Evolutionary conservation across 2,888 invertebrate species (phyloP).

Genomic region (Caenorhabditis wallacei): DNA sequence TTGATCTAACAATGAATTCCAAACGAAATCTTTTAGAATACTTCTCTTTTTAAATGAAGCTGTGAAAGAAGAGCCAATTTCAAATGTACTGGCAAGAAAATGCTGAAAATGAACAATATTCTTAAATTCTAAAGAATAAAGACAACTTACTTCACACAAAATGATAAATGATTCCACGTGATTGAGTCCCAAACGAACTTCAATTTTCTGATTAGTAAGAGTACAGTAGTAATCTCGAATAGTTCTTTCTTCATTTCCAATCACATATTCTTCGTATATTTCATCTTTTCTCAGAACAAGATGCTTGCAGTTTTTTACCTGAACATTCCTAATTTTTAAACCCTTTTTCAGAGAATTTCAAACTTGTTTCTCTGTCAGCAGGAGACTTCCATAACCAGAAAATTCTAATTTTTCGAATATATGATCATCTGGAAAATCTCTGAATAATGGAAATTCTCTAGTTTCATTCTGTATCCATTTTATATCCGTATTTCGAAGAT

Average conservation of each 20-base stretch:
- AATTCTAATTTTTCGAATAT: conserved; percentile 22
- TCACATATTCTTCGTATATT: not conserved
- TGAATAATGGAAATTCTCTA: not conserved
- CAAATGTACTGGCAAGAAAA: not conserved
- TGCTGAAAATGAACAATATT: not conserved
- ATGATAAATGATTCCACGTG: not conserved
- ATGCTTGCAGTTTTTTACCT: conserved; percentile 4
- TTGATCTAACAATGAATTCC: not conserved
- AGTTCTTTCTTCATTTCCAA: conserved; percentile 5
- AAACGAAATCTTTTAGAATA: not conserved
- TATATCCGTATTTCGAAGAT: not conserved
- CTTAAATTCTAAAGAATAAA: not conserved
- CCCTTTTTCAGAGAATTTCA: not conserved
- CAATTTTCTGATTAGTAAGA: not conserved
- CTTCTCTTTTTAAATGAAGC: not conserved
- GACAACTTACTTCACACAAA: not conserved
- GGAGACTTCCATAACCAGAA: not conserved
- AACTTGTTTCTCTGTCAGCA: not conserved
- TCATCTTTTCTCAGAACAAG: not conserved
- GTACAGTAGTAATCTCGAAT: not conserved
- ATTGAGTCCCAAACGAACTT: conserved; percentile 9
- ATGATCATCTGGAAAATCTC: conserved; percentile 3
- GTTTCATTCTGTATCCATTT: not conserved
- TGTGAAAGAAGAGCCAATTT: conserved; percentile 13
- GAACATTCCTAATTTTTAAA: not conserved